Percentiles rank a stretch among this genome's conserved stretches.
phyloP scores from a whole-genome alignment of 2,888 invertebrate genomes.

The Lasioglossum pauxillum region DNA sequence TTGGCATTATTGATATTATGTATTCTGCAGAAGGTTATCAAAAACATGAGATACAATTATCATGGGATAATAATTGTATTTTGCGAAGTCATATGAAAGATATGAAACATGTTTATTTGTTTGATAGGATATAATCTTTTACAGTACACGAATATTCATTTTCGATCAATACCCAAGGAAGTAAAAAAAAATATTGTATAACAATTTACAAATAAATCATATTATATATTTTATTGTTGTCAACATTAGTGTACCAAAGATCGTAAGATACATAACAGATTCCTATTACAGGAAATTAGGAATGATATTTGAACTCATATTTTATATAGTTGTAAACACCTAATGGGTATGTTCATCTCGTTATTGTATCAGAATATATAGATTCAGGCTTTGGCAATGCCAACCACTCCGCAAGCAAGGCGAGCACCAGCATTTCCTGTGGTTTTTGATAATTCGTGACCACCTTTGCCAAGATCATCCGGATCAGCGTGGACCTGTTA shows the following conservation, averaged over 20 bases:
- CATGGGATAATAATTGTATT: neutral
- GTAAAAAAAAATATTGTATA: neutral
- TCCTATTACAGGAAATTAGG: conserved; percentile 44
- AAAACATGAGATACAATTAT: neutral
- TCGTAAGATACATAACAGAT: conserved; percentile 28
- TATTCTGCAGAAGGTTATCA: neutral
- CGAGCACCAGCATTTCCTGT: conserved; percentile 98
- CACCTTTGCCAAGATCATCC: conserved; percentile 97
- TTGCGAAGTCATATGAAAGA: neutral
- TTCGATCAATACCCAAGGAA: neutral
- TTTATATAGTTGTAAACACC: conserved; percentile 7
- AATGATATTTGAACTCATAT: conserved; percentile 53
- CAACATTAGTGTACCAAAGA: conserved; percentile 22
- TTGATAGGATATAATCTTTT: neutral
- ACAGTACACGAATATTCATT: neutral
- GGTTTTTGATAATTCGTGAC: conserved; percentile 95
- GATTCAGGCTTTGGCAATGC: conserved; percentile 86
- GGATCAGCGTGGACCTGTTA: conserved; percentile 92
- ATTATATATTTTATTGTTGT: conserved; percentile 48
- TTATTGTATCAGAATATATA: conserved; percentile 1
- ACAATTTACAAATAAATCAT: conserved; percentile 26
- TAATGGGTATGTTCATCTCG: conserved; percentile 14
- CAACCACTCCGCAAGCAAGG: conserved; percentile 95
- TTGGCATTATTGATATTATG: neutral
- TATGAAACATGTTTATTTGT: neutral